Conservation (phyloP, 1,140 invertebrate genomes). For the Drosophila paulistorum region DNA sequence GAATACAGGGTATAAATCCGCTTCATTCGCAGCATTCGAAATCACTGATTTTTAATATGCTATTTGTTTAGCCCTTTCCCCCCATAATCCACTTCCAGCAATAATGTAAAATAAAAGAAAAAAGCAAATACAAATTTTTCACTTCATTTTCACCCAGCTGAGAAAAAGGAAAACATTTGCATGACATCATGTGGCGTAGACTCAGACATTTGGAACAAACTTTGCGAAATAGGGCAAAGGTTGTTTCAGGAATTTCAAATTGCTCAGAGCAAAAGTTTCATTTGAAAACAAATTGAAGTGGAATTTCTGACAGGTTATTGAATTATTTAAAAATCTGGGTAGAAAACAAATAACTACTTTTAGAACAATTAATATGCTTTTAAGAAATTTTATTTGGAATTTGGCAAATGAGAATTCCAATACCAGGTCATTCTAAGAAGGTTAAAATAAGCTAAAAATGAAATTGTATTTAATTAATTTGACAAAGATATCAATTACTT, state of each 20-base stretch:
- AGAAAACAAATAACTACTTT: no score
- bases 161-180: constrained; percentile 54
- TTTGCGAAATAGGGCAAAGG: not conserved
- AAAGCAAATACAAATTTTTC: constrained; percentile 54
- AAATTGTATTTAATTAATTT: no score
- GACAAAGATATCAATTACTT: no score
- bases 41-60: constrained; percentile 17
- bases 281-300: not conserved
- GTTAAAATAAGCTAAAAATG: no score
- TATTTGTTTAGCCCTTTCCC: not conserved
- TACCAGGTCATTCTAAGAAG: no score
- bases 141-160: constrained; percentile 51
- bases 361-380: no score
- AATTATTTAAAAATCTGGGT: not conserved
- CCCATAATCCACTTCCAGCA: constrained; percentile 13
- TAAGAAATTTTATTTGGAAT: no score
- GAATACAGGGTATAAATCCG: not conserved
- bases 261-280: no score
- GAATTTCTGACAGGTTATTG: not conserved
- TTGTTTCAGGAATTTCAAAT: no score
- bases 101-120: constrained; percentile 31
- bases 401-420: no score
- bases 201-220: constrained; percentile 21
- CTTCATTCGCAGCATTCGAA: not conserved
- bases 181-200: constrained; percentile 57